Conservation (phyloP, 92 coral and sea anemone genomes). For the Bergia puertoricense region DNA sequence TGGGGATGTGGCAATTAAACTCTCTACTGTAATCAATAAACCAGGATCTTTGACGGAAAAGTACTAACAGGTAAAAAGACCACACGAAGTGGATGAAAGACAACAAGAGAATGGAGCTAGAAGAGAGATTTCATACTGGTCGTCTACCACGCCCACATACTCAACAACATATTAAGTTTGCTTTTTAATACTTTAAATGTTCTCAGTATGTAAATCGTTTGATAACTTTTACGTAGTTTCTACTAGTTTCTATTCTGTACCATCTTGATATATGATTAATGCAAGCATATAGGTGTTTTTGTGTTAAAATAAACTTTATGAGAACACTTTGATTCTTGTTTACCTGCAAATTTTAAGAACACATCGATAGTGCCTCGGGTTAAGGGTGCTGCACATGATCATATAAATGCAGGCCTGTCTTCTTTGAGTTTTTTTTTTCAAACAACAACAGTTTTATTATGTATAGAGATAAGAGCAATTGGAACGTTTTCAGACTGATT, state of each 20-base stretch:
- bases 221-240: too few species aligned
- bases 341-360: too few species aligned
- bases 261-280: not conserved
- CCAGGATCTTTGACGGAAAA: not conserved
- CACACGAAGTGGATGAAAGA: not conserved
- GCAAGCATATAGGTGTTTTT: not conserved
- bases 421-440: too few species aligned
- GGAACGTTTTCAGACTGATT: too few species aligned
- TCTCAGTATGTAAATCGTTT: not conserved
- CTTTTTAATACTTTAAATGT: not conserved
- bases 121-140: not conserved
- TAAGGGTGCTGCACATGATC: too few species aligned
- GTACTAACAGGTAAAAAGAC: not conserved
- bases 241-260: not conserved
- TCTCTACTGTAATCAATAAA: not conserved
- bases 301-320: not conserved
- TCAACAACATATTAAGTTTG: not conserved
- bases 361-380: too few species aligned
- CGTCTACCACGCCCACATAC: not conserved
- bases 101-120: not conserved
- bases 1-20: not conserved
- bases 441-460: not conserved
- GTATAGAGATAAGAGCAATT: not conserved
- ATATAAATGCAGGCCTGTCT: too few species aligned
- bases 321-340: too few species aligned